Conservation (phyloP, 1,140 invertebrate species). For the Holcopasites calliopsidis region DNA sequence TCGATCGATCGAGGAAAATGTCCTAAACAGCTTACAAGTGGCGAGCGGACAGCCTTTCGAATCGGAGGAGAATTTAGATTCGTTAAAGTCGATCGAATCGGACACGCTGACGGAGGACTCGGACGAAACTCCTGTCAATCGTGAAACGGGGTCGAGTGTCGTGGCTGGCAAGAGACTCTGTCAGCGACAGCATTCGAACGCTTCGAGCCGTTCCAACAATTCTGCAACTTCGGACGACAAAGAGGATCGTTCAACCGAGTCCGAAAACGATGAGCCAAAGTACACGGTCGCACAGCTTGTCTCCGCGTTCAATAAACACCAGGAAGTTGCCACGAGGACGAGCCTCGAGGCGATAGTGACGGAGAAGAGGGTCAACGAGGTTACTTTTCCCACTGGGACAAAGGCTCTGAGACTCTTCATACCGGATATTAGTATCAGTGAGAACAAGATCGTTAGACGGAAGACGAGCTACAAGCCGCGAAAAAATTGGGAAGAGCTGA, state of each 20-base stretch:
- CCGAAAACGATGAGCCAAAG: constrained; percentile 79
- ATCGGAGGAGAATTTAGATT: constrained; percentile 75
- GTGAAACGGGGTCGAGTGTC: constrained; percentile 31
- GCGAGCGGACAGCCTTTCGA: constrained; percentile 40
- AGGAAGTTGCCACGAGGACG: constrained; percentile 79
- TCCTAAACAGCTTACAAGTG: background rate
- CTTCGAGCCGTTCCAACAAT: constrained; percentile 74
- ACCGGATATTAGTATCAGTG: constrained; percentile 80
- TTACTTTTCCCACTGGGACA: constrained; percentile 79
- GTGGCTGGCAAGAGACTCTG: constrained; percentile 61
- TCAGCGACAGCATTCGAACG: constrained; percentile 72
- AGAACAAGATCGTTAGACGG: constrained; percentile 75
- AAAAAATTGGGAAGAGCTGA: constrained; percentile 77
- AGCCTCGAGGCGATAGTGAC: constrained; percentile 79
- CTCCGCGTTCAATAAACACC: constrained; percentile 80
- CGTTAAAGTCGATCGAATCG: constrained; percentile 76
- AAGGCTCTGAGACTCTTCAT: constrained; percentile 80
- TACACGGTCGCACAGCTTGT: constrained; percentile 80
- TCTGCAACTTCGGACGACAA: constrained; percentile 73
- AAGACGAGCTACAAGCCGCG: constrained; percentile 78
- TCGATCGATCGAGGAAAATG: background rate
- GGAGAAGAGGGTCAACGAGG: constrained; percentile 73
- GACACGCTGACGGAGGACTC: constrained; percentile 77
- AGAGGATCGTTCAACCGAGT: constrained; percentile 74
- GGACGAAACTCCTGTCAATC: constrained; percentile 64